Conservation (phyloP, 1,140 invertebrate species). For the Chionoecetes opilio region DNA sequence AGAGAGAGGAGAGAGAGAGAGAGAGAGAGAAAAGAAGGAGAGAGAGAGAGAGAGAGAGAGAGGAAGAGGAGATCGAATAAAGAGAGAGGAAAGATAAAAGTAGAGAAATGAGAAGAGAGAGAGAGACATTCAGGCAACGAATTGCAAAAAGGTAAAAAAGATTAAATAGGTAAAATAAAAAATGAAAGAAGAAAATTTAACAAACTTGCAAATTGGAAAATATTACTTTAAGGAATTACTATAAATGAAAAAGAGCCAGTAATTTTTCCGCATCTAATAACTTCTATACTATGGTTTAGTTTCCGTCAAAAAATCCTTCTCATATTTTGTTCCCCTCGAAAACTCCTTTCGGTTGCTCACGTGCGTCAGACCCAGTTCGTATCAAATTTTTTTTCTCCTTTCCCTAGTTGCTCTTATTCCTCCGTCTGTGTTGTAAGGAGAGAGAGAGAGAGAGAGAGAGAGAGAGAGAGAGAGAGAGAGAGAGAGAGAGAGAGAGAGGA, state of each 20-base stretch:
- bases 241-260: not conserved
- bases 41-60: constrained; percentile 34
- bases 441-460: not conserved
- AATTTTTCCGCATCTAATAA: too few species aligned
- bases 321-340: not conserved
- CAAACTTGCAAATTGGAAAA: too few species aligned
- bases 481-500: constrained; percentile 60
- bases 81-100: too few species aligned
- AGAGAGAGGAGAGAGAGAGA: constrained; percentile 4
- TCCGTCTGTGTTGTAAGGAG: not conserved
- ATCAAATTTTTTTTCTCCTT: constrained; percentile 1
- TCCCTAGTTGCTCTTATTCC: not conserved
- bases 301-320: constrained; percentile 21
- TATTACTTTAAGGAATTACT: too few species aligned
- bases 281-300: too few species aligned
- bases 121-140: not conserved
- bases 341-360: not conserved
- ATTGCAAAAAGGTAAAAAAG: too few species aligned
- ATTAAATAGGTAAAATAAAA: too few species aligned
- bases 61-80: not conserved
- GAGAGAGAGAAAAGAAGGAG: not conserved
- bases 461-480: constrained; percentile 61
- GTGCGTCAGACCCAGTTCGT: constrained; percentile 3
- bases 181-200: too few species aligned
- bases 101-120: not conserved